Evolutionary conservation across 2,113 vertebrate genomes (phyloP).

Genomic region (Sprattus sprattus): DNA sequence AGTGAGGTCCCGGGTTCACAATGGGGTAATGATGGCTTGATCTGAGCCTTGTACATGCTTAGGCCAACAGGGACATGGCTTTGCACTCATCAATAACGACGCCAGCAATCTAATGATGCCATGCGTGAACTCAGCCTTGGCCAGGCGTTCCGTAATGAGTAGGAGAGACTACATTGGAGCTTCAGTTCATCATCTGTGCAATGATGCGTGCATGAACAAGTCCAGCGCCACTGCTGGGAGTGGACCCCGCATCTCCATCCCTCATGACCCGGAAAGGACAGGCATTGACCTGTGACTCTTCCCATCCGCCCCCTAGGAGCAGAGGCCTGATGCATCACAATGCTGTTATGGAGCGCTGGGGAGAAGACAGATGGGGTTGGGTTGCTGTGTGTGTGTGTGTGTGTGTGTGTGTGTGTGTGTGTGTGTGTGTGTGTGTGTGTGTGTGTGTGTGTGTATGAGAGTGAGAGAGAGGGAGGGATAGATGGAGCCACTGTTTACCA

Average conservation of each 20-base stretch:
- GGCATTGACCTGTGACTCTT: background rate
- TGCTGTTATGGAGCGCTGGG: background rate
- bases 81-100: background rate
- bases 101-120: background rate
- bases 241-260: background rate
- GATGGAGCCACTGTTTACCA: background rate
- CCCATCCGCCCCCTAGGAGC: background rate
- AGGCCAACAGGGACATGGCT: background rate
- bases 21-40: background rate
- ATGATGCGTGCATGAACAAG: background rate
- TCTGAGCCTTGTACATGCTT: background rate
- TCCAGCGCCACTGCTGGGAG: background rate
- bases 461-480: background rate
- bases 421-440: constrained; percentile 6
- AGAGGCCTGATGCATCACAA: background rate
- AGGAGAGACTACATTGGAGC: background rate
- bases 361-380: background rate
- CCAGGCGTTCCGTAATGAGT: background rate
- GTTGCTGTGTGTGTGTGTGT: background rate
- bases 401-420: constrained; percentile 5
- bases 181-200: background rate
- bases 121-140: background rate
- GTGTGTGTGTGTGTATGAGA: background rate
- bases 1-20: background rate
- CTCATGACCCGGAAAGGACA: background rate